Evolutionary conservation across 2,113 vertebrate species (phyloP), one percentile per base, ranked within the genome.

Genomic region (Alethe diademata): DNA sequence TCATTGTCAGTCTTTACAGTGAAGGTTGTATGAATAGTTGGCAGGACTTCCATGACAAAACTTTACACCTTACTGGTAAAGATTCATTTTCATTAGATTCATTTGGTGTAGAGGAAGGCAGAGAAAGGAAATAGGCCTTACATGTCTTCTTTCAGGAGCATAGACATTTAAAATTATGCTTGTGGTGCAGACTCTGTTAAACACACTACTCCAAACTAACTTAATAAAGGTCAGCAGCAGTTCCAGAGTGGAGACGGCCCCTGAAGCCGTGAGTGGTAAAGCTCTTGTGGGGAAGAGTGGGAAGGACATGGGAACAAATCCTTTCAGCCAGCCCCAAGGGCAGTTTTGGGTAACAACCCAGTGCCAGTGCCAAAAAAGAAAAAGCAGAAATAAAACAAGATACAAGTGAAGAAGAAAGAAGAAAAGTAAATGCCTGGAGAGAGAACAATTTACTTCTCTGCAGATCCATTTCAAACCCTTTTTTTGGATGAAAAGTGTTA

Each of bases 291-390:
- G 18, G 13, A 74, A 56, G 35, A 93, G 25, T 40, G 36, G 36
- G 14, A 20, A 6, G 5, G 33, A 72, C 4, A 8, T 0, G 0
- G 12, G 40, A 87, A 88, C 0, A 0, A 31, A 31, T 69, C n/a
- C 47, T 48, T 93, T 91, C 53, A 71, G 22, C 5, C 28, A 87
- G 28, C 18, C 40, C 40, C 31, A 47, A 0, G 4, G 29, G 11
- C 29, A 85, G 58, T 69, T 20, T 82, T 81, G 31, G 17, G 12
- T 86, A 48, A 62, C 29, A 62, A 54, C 11, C 18, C 19, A 86
- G 12, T 43, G 8, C 7, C 23, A 53, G 18, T 57, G 53, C 12
- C 66, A 79, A 82, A 85, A 50, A 25, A 48, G 24, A 48, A 24
- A 48, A 14, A 50, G 14, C 38, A 64, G 69, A 38, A 86, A 88